A percentile compares a stretch with the other conserved stretches of the same genome.
Conservation (phyloP, 2,113 vertebrate genomes). For the Alethe castanea region DNA sequence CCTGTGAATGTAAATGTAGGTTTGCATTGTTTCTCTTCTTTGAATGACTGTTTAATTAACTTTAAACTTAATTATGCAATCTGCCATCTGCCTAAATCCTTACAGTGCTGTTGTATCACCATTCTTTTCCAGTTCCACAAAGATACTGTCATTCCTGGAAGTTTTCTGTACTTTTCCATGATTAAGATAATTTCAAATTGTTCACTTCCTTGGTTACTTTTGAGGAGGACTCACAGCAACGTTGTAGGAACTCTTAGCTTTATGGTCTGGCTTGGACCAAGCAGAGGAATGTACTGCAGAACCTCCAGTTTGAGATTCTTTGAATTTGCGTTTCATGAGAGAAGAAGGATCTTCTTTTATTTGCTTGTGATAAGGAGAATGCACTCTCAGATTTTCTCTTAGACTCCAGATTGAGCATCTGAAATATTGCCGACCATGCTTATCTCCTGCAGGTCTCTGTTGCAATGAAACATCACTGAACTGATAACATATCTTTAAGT, state of each 20-base stretch:
- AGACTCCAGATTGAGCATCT: background rate
- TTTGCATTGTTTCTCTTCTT: constrained; percentile 37
- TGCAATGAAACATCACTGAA: background rate
- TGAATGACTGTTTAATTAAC: constrained; percentile 55
- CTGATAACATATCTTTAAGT: background rate
- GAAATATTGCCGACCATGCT: background rate
- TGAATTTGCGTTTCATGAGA: background rate
- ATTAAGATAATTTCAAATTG: background rate
- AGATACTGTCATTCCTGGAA: background rate
- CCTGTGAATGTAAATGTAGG: background rate
- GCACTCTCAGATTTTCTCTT: background rate
- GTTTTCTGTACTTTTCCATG: background rate
- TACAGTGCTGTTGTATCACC: background rate
- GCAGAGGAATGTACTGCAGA: background rate
- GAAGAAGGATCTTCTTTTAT: background rate
- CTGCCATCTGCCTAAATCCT: constrained; percentile 37
- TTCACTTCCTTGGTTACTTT: background rate
- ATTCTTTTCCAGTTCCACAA: background rate
- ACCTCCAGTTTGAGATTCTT: background rate
- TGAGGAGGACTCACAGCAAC: background rate
- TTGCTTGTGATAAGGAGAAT: background rate
- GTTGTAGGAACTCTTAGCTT: background rate
- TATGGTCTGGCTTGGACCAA: background rate
- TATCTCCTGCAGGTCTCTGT: constrained; percentile 22
- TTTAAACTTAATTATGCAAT: constrained; percentile 44